A percentile compares a stretch with the other conserved stretches of the same genome.
Evolutionary conservation across 1,140 invertebrate genomes (phyloP).

Genomic region (Trichonephila inaurata): DNA sequence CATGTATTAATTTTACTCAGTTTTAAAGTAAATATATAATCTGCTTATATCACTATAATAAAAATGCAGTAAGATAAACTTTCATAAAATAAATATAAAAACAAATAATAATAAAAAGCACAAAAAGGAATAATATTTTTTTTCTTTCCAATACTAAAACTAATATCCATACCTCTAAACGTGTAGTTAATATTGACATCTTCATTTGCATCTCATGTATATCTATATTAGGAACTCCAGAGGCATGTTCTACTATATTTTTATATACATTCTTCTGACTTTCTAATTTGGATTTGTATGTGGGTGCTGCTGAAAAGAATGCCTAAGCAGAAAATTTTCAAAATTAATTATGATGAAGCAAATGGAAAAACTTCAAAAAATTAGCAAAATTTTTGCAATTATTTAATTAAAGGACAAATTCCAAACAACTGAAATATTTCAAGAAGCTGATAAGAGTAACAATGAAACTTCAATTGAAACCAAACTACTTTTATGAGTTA

Average conservation of each 20-base stretch:
- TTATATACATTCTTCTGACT: constrained; percentile 97
- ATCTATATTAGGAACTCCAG: constrained; percentile 87
- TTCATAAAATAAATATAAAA: neutral
- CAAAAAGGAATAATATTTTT: neutral
- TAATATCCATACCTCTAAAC: constrained; percentile 84
- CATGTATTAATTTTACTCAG: no score
- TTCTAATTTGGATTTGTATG: constrained; percentile 95
- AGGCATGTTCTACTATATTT: constrained; percentile 90
- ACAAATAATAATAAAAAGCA: neutral
- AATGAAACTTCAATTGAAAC: no score
- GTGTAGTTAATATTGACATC: constrained; percentile 90
- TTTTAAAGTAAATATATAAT: no score
- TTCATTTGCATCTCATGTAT: constrained; percentile 86
- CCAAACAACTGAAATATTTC: no score
- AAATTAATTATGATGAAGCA: neutral
- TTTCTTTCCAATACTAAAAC: no score
- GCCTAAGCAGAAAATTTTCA: constrained; percentile 78
- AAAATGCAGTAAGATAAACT: neutral
- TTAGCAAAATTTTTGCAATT: no score
- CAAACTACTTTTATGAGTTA: no score
- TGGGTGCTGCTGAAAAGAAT: constrained; percentile 80
- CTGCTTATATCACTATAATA: no score
- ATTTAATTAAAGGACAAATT: no score
- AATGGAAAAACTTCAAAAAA: no score
- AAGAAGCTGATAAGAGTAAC: no score